Conservation (phyloP, 2,888 invertebrate genomes). For the Azorinus chamasolen region DNA sequence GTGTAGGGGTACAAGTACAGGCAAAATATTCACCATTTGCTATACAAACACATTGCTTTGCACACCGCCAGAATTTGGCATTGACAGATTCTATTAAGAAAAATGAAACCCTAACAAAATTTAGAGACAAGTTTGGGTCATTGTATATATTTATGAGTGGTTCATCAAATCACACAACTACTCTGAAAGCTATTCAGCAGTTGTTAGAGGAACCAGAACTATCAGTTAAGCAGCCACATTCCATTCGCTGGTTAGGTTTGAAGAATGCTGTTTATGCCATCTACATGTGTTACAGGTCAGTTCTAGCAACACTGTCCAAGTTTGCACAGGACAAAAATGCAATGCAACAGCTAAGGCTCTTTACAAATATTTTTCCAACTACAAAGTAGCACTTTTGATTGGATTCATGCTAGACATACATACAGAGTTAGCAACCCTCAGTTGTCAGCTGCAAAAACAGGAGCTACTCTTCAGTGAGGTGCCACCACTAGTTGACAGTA, state of each 20-base stretch:
- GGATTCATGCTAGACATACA: slow-evolving; percentile 34
- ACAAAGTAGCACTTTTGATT: slow-evolving; percentile 22
- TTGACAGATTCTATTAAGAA: slow-evolving; percentile 36
- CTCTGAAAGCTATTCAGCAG: slow-evolving; percentile 31
- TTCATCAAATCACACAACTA: slow-evolving; percentile 12
- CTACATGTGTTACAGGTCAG: slow-evolving; percentile 18
- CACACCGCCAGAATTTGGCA: slow-evolving; percentile 37
- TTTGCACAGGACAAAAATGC: slow-evolving; percentile 31
- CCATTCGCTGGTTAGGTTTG: slow-evolving; percentile 38
- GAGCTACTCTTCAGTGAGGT: no score
- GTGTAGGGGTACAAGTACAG: slow-evolving; percentile 19
- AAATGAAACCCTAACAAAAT: slow-evolving; percentile 21
- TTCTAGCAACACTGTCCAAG: slow-evolving; percentile 29
- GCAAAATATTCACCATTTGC: background rate
- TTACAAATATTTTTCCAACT: slow-evolving; percentile 24
- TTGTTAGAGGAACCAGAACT: slow-evolving; percentile 42
- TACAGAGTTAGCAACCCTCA: background rate
- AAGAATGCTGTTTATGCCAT: slow-evolving; percentile 34
- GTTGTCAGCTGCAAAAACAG: no score
- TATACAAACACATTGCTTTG: slow-evolving; percentile 28
- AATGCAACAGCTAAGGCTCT: slow-evolving; percentile 27
- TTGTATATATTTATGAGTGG: slow-evolving; percentile 34
- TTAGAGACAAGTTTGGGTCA: slow-evolving; percentile 28
- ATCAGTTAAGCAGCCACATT: slow-evolving; percentile 36
- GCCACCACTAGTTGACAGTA: no score